Conservation (phyloP, 2,113 vertebrate genomes). For the Chinchilla lanigera region DNA sequence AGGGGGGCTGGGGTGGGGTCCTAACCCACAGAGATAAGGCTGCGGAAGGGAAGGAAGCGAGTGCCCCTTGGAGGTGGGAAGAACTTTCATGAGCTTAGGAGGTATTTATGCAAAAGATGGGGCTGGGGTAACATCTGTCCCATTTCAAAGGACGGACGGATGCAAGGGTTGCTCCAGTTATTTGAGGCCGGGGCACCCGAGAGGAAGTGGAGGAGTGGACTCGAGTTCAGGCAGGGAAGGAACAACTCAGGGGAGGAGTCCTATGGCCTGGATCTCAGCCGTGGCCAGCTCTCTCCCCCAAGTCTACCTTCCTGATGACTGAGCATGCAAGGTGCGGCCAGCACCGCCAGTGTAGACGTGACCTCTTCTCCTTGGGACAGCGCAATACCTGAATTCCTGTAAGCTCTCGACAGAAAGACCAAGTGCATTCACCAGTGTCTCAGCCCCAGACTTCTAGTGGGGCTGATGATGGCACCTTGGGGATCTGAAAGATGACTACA, state of each 20-base stretch:
- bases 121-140: fast-evolving
- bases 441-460: not conserved
- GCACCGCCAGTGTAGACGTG: not conserved
- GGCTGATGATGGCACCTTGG: not conserved
- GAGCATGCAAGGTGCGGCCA: not conserved
- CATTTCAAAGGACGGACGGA: fast-evolving
- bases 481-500: not conserved
- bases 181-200: too few species aligned
- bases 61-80: not conserved
- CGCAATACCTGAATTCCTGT: fast-evolving
- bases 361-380: conserved; percentile 17
- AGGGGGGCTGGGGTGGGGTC: too few species aligned
- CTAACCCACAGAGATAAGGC: not conserved
- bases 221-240: not conserved
- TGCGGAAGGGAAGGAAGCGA: not conserved
- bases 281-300: not conserved
- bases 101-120: fast-evolving
- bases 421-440: not conserved
- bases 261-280: fast-evolving
- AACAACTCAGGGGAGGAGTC: not conserved
- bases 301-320: not conserved
- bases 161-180: fast-evolving
- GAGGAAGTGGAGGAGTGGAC: not conserved
- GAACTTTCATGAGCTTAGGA: not conserved
- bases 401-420: not conserved